Evolutionary conservation across 2,888 invertebrate genomes (phyloP).

Genomic region (Tipula unca): DNA sequence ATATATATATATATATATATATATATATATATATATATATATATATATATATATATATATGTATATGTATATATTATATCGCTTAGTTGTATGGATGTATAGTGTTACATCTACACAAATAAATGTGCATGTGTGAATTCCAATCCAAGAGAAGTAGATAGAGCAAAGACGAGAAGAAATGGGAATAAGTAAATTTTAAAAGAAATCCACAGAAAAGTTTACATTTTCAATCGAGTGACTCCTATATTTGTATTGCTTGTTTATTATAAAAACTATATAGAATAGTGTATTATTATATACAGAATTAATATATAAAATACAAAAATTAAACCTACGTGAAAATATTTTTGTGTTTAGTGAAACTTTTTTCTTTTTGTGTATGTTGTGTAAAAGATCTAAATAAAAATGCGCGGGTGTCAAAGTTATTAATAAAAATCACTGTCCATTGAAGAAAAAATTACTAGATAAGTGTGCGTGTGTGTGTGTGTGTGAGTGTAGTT

Average conservation of each 20-base stretch:
- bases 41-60: no score
- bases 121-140: neutral
- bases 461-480: neutral
- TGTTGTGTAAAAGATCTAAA: neutral
- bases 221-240: neutral
- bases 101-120: neutral
- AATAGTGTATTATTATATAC: neutral
- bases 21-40: no score
- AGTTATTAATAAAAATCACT: conserved; percentile 2
- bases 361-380: neutral
- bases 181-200: neutral
- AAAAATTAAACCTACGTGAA: neutral
- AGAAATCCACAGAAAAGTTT: neutral
- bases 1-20: no score
- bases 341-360: neutral
- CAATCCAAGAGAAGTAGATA: neutral
- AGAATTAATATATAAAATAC: neutral
- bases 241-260: neutral
- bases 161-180: neutral
- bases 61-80: neutral
- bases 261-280: neutral
- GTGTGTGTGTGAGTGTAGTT: neutral
- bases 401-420: conserved; percentile 17
- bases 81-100: neutral
- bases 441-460: neutral